These are phyloP conservation scores for Plodia interpunctella DNA, from an alignment of 1,140 invertebrate genomes.

Conservation along the genomic window DNA sequence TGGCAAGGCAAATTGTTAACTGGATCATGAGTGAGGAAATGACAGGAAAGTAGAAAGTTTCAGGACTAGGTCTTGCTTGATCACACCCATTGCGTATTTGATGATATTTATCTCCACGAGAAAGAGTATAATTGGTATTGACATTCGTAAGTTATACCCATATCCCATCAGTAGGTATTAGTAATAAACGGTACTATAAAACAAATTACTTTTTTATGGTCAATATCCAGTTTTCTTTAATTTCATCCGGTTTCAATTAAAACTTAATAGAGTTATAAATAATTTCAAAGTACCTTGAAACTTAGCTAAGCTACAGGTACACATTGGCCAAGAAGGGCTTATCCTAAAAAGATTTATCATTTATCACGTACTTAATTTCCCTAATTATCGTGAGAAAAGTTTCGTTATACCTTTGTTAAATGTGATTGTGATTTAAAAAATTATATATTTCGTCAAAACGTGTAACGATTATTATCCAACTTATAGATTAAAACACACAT, in stretches of 20 bases:
- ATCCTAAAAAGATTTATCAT: neutral
- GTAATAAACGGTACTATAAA: neutral
- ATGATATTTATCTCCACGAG: too few species aligned
- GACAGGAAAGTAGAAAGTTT: conserved; percentile 8
- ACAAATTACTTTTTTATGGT: conserved; percentile 5
- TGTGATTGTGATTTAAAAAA: neutral
- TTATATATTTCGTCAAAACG: neutral
- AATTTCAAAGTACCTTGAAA: neutral
- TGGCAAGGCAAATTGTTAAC: conserved; percentile 51
- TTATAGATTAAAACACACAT: neutral
- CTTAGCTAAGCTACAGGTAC: neutral
- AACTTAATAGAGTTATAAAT: neutral
- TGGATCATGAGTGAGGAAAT: conserved; percentile 31
- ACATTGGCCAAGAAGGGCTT: conserved; percentile 13
- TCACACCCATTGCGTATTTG: neutral
- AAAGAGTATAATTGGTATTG: too few species aligned
- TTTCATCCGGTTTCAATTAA: neutral
- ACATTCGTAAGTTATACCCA: too few species aligned
- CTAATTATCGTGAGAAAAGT: conserved; percentile 13
- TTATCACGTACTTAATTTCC: conserved; percentile 14
- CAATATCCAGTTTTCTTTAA: neutral
- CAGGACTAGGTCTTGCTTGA: neutral
- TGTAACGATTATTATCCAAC: neutral
- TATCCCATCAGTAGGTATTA: neutral
- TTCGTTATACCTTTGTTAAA: neutral